Evolutionary conservation across 2,113 vertebrate species (phyloP).

Genomic region (Mohoua ochrocephala): DNA sequence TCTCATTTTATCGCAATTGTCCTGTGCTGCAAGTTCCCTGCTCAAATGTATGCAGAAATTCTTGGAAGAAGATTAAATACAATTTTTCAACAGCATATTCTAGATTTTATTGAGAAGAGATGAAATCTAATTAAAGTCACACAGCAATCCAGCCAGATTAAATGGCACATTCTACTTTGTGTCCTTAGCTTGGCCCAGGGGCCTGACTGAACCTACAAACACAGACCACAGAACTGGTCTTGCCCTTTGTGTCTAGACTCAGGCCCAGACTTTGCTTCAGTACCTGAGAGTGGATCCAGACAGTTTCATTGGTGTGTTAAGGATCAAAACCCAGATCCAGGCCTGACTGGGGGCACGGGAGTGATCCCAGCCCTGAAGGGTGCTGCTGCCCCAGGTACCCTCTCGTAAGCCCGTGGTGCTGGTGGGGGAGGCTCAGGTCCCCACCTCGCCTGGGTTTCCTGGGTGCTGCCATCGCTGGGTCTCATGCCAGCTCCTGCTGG

Average conservation of each 20-base stretch:
- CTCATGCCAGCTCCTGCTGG: background rate
- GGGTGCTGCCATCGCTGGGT: background rate
- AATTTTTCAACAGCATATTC: background rate
- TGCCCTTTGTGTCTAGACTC: background rate
- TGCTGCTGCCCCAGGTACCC: background rate
- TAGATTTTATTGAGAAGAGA: background rate
- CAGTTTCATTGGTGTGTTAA: background rate
- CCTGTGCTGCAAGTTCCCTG: background rate
- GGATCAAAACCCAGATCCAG: background rate
- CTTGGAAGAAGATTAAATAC: background rate
- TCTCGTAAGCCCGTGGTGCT: fast-evolving
- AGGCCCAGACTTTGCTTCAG: background rate
- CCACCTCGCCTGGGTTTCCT: background rate
- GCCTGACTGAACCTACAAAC: background rate
- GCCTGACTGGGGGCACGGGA: background rate
- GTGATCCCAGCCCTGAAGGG: background rate
- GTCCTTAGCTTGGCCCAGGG: background rate
- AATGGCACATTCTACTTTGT: background rate
- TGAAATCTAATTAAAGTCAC: background rate
- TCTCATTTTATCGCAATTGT: background rate
- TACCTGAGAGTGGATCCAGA: background rate
- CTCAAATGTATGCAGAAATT: background rate
- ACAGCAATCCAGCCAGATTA: background rate
- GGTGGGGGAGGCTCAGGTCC: background rate
- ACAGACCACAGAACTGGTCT: background rate